Evolutionary conservation across 2,113 vertebrate genomes (phyloP), one percentile per base, ranked within the genome.

Genomic region (Channa maculata): DNA sequence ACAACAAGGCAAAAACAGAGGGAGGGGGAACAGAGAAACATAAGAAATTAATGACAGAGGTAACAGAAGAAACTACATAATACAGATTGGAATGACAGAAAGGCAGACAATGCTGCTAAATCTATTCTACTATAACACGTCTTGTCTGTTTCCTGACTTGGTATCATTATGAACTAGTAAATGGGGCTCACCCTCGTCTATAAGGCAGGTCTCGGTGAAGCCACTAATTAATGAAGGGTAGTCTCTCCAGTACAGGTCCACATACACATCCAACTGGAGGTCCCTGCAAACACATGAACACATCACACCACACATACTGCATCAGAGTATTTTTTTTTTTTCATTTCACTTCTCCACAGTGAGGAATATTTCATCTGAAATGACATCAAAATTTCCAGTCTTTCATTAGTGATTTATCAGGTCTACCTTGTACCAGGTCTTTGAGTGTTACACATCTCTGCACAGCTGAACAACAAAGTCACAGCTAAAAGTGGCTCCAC

Each of bases 211-310:
- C 70, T 98, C 96, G 45, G 86, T 94, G 84, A 95, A 94, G 63
- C 92, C 92, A 89, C 93, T 96, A 34, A 97, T 96, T 85, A 98
- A 93, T 34, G 94, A 92, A 76, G 98, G 97, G 84, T 96, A 97
- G 86, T 99, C 97, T 92, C 97, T 95, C 92, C 96, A 99, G 94
- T 99, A 98, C 71, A 96, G 95, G 92, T 98, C 97, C 75, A 97
- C 86, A 38, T 98, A 98, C 71, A 96, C 87, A 10, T 96, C 95
- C 89, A 98, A 84, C 70, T 96, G 95, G 48, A 99, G 95, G 86
- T 99, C 98, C 86, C 97, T 99, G 88, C 54, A 87, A 58, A 63
- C 3, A 78, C 41, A 55, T 93, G 91, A 48, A 77, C 39, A 45
- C 9, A 43, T 45, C 2, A 49, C 3, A 45, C 11, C 1, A 55